Evolutionary conservation across 2,797 vertebrate genomes (phyloP).

Genomic region (Varecia variegata): DNA sequence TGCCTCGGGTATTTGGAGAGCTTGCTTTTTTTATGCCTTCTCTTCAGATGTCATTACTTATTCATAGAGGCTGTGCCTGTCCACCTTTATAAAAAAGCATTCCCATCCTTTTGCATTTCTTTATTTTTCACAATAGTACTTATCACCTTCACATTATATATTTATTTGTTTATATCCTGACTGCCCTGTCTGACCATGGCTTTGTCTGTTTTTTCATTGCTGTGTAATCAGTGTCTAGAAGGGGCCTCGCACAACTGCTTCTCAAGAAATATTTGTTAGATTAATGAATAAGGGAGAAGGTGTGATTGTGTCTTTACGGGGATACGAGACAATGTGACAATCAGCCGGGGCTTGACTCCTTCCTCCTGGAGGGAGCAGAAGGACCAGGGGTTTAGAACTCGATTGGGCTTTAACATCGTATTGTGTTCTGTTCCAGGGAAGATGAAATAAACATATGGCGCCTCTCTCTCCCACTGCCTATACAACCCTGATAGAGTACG

Average conservation of each 20-base stretch:
- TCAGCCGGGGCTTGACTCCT: background rate
- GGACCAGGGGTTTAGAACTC: background rate
- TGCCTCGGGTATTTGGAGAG: background rate
- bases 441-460: background rate
- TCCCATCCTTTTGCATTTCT: background rate
- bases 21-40: background rate
- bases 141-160: background rate
- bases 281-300: background rate
- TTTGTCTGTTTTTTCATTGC: background rate
- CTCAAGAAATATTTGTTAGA: conserved; percentile 5
- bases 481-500: background rate
- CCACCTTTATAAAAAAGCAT: background rate
- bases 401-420: background rate
- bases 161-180: conserved; percentile 32
- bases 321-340: background rate
- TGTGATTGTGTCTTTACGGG: background rate
- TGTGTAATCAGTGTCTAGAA: background rate
- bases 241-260: background rate
- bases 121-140: conserved; percentile 9
- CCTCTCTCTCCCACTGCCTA: background rate
- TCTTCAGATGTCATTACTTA: background rate
- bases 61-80: background rate
- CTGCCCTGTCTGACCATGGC: background rate
- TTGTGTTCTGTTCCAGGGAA: background rate
- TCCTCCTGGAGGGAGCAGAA: background rate